phyloP scores from a whole-genome alignment of 2,113 vertebrate genomes.

The Brevimyrus niger region DNA sequence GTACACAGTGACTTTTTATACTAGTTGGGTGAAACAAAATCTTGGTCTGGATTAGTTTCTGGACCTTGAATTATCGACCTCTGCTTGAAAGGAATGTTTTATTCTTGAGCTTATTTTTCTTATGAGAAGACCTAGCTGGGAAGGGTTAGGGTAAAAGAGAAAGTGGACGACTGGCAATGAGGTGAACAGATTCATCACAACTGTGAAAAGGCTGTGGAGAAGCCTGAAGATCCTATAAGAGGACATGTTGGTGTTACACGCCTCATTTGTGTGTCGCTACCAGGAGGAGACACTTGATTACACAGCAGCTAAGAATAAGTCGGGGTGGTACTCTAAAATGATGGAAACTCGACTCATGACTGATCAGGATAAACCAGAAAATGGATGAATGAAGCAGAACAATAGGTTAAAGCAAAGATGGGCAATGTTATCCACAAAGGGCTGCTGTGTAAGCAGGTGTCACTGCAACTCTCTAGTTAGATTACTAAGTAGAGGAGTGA shows the following conservation, averaged over 20 bases:
- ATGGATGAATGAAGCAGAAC: background rate
- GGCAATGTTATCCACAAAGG: no score
- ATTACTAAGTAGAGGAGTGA: background rate
- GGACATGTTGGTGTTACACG: background rate
- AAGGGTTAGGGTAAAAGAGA: background rate
- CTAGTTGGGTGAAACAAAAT: no score
- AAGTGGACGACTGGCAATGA: background rate
- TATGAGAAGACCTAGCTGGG: background rate
- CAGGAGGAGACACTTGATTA: background rate
- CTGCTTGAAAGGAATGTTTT: background rate
- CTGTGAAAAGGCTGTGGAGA: background rate
- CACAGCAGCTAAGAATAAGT: background rate
- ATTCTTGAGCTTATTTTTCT: background rate
- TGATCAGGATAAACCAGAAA: background rate
- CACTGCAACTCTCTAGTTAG: no score
- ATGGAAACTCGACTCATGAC: background rate
- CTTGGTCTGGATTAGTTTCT: background rate
- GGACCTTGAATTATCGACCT: background rate
- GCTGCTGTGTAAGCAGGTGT: no score
- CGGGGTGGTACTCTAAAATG: background rate
- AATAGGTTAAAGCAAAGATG: background rate
- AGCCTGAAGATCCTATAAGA: background rate
- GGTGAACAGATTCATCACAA: background rate
- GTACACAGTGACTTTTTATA: background rate
- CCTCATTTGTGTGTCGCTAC: background rate